A percentile compares a stretch with the other conserved stretches of the same genome.
Conservation (phyloP, 1,140 invertebrate genomes). For the Caenorhabditis remanei region DNA sequence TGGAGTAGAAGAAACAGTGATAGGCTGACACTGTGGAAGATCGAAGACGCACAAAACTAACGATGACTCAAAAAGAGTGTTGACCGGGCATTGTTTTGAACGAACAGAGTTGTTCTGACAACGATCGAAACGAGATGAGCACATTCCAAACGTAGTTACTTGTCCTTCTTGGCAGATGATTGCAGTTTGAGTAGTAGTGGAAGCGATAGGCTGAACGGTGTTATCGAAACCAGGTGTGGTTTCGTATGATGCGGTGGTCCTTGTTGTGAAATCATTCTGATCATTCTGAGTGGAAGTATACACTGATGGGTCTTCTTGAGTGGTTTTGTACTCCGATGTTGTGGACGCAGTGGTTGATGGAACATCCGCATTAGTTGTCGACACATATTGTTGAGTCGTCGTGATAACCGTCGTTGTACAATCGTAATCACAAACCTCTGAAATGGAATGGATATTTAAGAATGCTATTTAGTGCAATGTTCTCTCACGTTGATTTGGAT, state of each 20-base stretch:
- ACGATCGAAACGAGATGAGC: constrained; percentile 27
- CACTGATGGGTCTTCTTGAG: neutral
- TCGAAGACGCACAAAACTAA: constrained; percentile 30
- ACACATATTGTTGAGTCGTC: neutral
- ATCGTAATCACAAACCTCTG: constrained; percentile 21
- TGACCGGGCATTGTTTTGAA: constrained; percentile 27
- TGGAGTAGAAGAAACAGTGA: neutral
- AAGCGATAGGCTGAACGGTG: neutral
- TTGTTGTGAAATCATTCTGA: neutral
- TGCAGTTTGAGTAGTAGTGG: neutral
- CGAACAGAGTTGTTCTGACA: constrained; percentile 16
- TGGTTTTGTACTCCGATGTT: neutral
- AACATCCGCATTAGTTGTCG: neutral
- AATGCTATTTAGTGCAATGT: neutral
- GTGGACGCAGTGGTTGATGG: neutral
- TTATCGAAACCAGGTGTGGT: constrained; percentile 4
- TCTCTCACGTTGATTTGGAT: constrained; percentile 16
- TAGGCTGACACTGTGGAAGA: constrained; percentile 26
- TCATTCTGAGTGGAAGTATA: neutral
- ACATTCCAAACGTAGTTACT: constrained; percentile 4
- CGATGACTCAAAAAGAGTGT: constrained; percentile 32
- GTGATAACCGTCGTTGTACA: neutral
- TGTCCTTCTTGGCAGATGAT: constrained; percentile 36
- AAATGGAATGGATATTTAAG: neutral
- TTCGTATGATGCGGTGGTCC: neutral